Evolutionary conservation across 2,113 vertebrate genomes (phyloP).

Genomic region (Galeopterus variegatus): DNA sequence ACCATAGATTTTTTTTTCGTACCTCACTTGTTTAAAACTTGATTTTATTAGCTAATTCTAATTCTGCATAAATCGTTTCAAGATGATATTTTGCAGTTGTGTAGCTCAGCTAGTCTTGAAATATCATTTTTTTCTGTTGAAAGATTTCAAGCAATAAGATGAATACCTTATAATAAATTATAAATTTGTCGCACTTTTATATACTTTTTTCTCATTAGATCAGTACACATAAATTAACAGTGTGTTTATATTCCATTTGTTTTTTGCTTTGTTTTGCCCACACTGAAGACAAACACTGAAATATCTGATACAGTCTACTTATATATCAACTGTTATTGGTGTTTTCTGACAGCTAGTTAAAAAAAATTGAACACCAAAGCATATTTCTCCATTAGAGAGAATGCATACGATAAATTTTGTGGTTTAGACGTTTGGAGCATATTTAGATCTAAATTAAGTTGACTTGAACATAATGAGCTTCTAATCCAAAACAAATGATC

Average conservation of each 20-base stretch:
- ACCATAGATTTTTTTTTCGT: slow-evolving; percentile 7
- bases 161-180: slow-evolving; percentile 32
- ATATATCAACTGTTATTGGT: slow-evolving; percentile 10
- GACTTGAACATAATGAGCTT: slow-evolving; percentile 51
- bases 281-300: slow-evolving; percentile 18
- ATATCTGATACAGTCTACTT: not conserved
- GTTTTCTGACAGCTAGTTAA: slow-evolving; percentile 64
- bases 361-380: slow-evolving; percentile 31
- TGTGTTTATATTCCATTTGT: slow-evolving; percentile 47
- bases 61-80: slow-evolving; percentile 23
- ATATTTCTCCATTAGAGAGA: slow-evolving; percentile 41
- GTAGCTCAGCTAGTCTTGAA: not conserved
- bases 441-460: slow-evolving; percentile 42
- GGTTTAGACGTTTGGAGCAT: not conserved
- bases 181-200: slow-evolving; percentile 30
- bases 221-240: slow-evolving; percentile 8
- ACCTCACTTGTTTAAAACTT: slow-evolving; percentile 21
- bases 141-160: slow-evolving; percentile 36
- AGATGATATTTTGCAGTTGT: slow-evolving; percentile 24
- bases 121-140: not conserved
- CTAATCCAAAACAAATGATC: not conserved
- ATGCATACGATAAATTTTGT: slow-evolving; percentile 42
- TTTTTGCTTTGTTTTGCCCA: slow-evolving; percentile 50
- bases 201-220: slow-evolving; percentile 41
- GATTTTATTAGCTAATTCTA: slow-evolving; percentile 58